Percentiles rank a stretch among this genome's conserved stretches.
Evolutionary conservation across 2,113 vertebrate genomes (phyloP).

Genomic region (Gnathonemus longibarbis): DNA sequence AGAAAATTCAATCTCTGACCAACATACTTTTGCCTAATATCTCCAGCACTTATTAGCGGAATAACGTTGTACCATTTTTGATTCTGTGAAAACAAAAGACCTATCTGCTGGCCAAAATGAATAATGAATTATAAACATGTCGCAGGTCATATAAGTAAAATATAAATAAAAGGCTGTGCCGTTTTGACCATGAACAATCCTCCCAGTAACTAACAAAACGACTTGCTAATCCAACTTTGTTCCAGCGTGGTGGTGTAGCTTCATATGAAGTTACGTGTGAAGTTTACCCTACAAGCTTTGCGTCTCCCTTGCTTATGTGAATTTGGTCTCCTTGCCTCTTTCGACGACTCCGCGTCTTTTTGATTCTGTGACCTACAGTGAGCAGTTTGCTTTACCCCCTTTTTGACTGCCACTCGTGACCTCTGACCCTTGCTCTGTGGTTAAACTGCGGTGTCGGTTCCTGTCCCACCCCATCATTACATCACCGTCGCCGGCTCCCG

Average conservation of each 20-base stretch:
- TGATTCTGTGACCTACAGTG: background rate
- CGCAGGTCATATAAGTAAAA: background rate
- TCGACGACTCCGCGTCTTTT: background rate
- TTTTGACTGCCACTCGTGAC: background rate
- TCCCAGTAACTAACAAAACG: background rate
- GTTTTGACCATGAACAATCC: background rate
- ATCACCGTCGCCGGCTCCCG: constrained; percentile 22
- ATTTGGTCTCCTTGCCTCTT: background rate
- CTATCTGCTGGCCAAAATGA: background rate
- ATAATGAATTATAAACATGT: background rate
- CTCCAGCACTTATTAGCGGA: background rate
- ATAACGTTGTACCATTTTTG: background rate
- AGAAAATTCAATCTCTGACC: background rate
- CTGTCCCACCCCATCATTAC: constrained; percentile 31
- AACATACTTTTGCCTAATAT: background rate
- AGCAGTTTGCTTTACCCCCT: background rate
- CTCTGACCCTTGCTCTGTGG: background rate
- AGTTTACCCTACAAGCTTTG: background rate
- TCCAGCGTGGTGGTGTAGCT: too few relatives aligned
- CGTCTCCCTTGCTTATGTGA: background rate
- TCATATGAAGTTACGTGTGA: background rate
- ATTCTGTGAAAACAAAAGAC: background rate
- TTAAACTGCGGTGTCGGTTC: background rate
- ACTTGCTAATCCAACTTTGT: background rate
- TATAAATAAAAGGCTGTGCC: background rate